Evolutionary conservation across 2,888 invertebrate species (phyloP).

Genomic region (Merodon equestris): DNA sequence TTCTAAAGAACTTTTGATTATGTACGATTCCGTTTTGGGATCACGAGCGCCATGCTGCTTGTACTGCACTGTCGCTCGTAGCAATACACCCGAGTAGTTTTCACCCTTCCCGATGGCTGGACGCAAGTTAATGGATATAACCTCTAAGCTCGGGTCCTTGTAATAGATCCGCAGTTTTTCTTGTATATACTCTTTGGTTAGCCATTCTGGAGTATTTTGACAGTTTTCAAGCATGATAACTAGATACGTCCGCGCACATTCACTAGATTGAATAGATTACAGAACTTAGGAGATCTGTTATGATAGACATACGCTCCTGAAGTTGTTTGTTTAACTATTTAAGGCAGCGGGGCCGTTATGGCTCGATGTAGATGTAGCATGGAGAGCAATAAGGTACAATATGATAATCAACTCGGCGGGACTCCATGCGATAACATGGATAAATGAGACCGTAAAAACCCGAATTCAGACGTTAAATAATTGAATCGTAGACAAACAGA

Average conservation of each 20-base stretch:
- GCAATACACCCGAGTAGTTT: conserved; percentile 76
- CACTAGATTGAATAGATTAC: conserved; percentile 24
- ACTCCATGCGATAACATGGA: conserved; percentile 8
- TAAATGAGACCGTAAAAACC: not conserved
- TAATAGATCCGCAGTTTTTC: conserved; percentile 72
- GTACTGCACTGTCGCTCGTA: conserved; percentile 72
- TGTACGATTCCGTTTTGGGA: conserved; percentile 69
- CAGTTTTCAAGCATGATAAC: conserved; percentile 12
- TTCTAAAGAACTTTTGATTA: conserved; percentile 75
- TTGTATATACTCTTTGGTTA: conserved; percentile 73
- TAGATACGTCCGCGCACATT: conserved; percentile 14
- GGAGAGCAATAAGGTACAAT: too few species aligned
- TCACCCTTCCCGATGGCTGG: conserved; percentile 76
- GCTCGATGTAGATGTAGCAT: too few species aligned
- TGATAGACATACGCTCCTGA: too few species aligned
- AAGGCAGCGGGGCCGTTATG: too few species aligned
- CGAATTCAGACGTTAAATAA: not conserved
- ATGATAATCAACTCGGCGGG: too few species aligned
- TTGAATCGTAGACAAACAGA: not conserved
- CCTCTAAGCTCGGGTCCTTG: conserved; percentile 71
- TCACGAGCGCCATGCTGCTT: conserved; percentile 58
- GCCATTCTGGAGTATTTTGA: conserved; percentile 73
- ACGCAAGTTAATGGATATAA: conserved; percentile 69
- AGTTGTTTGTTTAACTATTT: too few species aligned
- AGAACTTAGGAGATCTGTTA: too few species aligned